Base-by-base conservation (phyloP, 2,113 vertebrate genomes). In the Cebus imitator region DNA sequence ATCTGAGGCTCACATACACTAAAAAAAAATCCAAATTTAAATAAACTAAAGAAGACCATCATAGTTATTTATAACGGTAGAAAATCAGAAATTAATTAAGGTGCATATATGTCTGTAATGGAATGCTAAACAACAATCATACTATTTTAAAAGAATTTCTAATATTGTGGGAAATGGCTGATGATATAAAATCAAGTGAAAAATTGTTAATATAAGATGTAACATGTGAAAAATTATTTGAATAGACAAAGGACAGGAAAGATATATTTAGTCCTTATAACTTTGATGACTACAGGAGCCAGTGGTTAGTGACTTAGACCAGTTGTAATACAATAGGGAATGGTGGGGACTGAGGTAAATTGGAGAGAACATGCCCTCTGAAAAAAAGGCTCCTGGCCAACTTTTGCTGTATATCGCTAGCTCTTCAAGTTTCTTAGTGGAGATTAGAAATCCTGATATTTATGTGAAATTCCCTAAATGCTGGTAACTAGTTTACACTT, bases 401-500 rank as follows among this genome's bases (percentile, higher is more conserved):
- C 4, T 1, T 16, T 72, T 50, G 37, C 21, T 8, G 50, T 0
- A 2, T 23, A 17, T 30, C 5, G 0, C 8, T 61, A 27, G 11
- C 3, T 61, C 64, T 61, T 70, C 68, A 76, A 1, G 76, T 8
- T 3, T 40, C 52, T 68, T 35, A 9, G 86, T 17, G 32, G 14
- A 35, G 75, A 14, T 30, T 91, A 32, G 25, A 89, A 89, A 76
- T 75, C 9, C 40, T 55, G 72, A 17, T 37, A 32, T 57, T 40
- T 76, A 35, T 45, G 14, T 58, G 57, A 43, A 72, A 17, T 43
- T 79, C 72, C 72, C 87, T 80, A 73, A 88, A 84, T 93, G 18
- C 50, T 94, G n/a, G 27, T 20, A 57, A 80, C 37, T 91, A 43
- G 72, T n/a, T 64, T 87, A 57, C 0, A 21, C 20, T 70, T 95